phyloP scores from a whole-genome alignment of 1,140 invertebrate species.

The Lutraria rhynchaena region DNA sequence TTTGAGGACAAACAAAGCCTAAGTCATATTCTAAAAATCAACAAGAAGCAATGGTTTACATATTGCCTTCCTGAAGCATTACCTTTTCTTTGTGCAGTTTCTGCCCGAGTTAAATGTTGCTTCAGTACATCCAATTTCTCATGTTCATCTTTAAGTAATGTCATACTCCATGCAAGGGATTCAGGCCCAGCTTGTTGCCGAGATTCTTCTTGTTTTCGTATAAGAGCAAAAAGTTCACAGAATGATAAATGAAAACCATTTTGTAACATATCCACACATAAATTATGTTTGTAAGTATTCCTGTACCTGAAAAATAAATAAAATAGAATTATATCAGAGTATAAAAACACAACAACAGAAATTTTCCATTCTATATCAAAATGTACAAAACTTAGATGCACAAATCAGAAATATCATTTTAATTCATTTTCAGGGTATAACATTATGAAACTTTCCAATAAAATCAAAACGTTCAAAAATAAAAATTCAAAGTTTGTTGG shows the following conservation, averaged over 20 bases:
- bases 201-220: conserved; percentile 75
- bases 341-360: too few relatives aligned
- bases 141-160: conserved; percentile 76
- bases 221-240: conserved; percentile 79
- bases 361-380: not conserved
- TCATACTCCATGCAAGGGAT: conserved; percentile 78
- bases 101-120: conserved; percentile 76
- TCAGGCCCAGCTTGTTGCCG: conserved; percentile 77
- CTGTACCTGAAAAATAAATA: conserved; percentile 73
- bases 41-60: too few relatives aligned
- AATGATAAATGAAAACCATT: conserved; percentile 80
- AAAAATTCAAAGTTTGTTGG: too few relatives aligned
- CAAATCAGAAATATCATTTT: not conserved
- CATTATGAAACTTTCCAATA: too few relatives aligned
- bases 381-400: conserved; percentile 6
- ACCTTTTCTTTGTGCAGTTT: conserved; percentile 75
- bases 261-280: conserved; percentile 81
- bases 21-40: too few relatives aligned
- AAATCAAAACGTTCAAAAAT: too few relatives aligned
- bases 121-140: conserved; percentile 80
- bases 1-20: too few relatives aligned
- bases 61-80: not conserved
- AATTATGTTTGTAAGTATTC: conserved; percentile 80
- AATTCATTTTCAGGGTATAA: too few relatives aligned
- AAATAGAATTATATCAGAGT: conserved; percentile 7